A percentile compares a stretch with the other conserved stretches of the same genome.
Conservation (phyloP, 1,140 invertebrate genomes). For the Drosophila albomicans region DNA sequence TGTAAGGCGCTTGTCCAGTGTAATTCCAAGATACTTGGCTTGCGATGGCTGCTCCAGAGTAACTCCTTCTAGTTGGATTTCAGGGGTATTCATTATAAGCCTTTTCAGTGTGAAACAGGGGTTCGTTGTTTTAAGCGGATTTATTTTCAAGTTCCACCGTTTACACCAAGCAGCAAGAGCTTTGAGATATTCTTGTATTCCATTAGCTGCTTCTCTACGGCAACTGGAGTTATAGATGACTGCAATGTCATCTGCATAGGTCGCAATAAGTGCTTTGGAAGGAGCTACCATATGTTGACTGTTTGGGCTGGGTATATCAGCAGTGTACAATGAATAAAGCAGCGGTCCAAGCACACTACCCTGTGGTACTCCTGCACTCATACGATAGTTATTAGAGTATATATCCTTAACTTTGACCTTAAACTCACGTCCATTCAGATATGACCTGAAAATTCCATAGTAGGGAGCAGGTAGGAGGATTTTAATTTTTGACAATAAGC, state of each 20-base stretch:
- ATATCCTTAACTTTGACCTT: too few species aligned
- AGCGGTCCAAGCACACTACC: too few species aligned
- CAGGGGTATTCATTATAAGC: background rate
- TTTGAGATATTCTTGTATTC: slow-evolving; percentile 6
- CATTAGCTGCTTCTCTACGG: slow-evolving; percentile 6
- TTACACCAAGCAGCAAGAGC: slow-evolving; percentile 14
- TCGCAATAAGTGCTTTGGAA: background rate
- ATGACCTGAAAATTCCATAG: too few species aligned
- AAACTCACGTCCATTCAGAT: too few species aligned
- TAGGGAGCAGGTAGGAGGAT: too few species aligned
- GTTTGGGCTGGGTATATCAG: slow-evolving; percentile 38
- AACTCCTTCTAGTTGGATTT: slow-evolving; percentile 2
- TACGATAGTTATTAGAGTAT: too few species aligned
- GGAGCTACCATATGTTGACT: too few species aligned
- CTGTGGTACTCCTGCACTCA: background rate
- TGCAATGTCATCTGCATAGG: slow-evolving; percentile 8
- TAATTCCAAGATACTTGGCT: slow-evolving; percentile 5
- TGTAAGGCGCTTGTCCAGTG: slow-evolving; percentile 2
- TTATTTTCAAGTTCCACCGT: slow-evolving; percentile 13
- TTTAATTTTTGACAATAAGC: too few species aligned
- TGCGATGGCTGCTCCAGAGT: background rate
- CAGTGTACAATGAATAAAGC: slow-evolving; percentile 32
- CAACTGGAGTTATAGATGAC: slow-evolving; percentile 13
- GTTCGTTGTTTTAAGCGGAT: slow-evolving; percentile 11
- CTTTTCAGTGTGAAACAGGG: slow-evolving; percentile 1